phyloP scores from a whole-genome alignment of 2,797 vertebrate genomes.

The Neostethus bicornis region DNA sequence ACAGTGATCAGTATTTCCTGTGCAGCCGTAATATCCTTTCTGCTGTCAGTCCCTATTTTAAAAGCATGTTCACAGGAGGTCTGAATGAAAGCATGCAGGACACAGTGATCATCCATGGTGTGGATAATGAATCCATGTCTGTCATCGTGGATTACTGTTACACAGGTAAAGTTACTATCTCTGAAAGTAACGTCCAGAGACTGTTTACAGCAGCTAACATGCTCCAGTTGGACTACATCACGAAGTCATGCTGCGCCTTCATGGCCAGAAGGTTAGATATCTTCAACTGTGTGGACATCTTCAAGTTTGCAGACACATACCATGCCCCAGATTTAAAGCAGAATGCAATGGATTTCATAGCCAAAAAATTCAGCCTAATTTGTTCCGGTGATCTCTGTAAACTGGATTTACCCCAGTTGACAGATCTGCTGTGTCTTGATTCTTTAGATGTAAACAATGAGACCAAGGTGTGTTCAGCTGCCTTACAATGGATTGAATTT shows the following conservation, averaged over 20 bases:
- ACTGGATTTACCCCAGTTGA: conserved; percentile 80
- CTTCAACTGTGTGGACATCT: conserved; percentile 85
- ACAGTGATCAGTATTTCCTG: conserved; percentile 70
- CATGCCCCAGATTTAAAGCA: conserved; percentile 82
- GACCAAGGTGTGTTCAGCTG: conserved; percentile 81
- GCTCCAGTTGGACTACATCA: conserved; percentile 89
- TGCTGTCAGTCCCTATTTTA: conserved; percentile 88
- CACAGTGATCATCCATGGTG: conserved; percentile 84
- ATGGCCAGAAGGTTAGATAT: conserved; percentile 85
- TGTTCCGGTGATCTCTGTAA: conserved; percentile 79
- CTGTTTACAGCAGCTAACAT: conserved; percentile 87
- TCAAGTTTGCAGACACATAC: conserved; percentile 87
- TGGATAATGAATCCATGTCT: conserved; percentile 87
- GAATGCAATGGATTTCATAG: conserved; percentile 82
- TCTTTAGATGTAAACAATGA: conserved; percentile 84
- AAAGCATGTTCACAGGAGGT: conserved; percentile 90
- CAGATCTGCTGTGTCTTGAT: conserved; percentile 81
- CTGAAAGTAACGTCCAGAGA: conserved; percentile 85
- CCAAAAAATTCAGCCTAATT: conserved; percentile 84
- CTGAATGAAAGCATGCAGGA: conserved; percentile 85
- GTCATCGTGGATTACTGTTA: conserved; percentile 88
- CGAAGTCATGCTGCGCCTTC: conserved; percentile 84
- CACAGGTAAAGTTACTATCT: conserved; percentile 85
- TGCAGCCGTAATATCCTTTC: conserved; percentile 88
- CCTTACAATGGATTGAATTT: conserved; percentile 84